Percentiles rank a stretch among this genome's conserved stretches.
Conservation (phyloP, 35 echinoderm and acorn worm genomes). For the Heliocidaris erythrogramma region DNA sequence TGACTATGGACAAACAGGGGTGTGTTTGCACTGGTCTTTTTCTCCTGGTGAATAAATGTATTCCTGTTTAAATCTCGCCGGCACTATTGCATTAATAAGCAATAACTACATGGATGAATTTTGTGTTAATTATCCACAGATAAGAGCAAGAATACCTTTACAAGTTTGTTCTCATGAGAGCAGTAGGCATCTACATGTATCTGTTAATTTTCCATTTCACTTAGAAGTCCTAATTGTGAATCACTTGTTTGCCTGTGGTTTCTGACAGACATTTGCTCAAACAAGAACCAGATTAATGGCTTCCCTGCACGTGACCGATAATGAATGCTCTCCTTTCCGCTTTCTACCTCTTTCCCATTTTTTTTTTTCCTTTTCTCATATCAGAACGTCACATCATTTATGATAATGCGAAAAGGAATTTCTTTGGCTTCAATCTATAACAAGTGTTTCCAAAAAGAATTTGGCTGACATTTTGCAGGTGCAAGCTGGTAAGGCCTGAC, state of each 20-base stretch:
- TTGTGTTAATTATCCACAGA: too few species aligned
- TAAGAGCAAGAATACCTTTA: too few species aligned
- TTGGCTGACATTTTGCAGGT: constrained; percentile 10
- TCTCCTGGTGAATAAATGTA: too few species aligned
- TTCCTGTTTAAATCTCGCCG: too few species aligned
- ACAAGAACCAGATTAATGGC: not conserved
- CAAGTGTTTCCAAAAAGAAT: not conserved
- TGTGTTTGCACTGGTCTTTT: too few species aligned
- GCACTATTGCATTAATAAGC: too few species aligned
- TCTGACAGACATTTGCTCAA: not conserved
- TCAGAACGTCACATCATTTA: not conserved
- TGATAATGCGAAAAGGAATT: not conserved
- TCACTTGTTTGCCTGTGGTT: not conserved
- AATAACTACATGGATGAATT: too few species aligned
- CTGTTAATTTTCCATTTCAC: not conserved
- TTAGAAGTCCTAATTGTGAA: not conserved
- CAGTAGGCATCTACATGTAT: not conserved
- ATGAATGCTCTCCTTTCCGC: not conserved
- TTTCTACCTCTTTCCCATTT: not conserved
- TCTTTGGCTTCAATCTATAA: not conserved
- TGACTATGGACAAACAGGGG: too few species aligned
- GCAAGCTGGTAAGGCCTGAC: not conserved
- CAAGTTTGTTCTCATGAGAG: too few species aligned
- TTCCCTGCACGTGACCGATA: constrained; percentile 1
- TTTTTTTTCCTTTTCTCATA: not conserved